These are phyloP conservation scores for Dynastes hyllus DNA, from an alignment of 2,888 invertebrate genomes.

Conservation along the genomic window DNA sequence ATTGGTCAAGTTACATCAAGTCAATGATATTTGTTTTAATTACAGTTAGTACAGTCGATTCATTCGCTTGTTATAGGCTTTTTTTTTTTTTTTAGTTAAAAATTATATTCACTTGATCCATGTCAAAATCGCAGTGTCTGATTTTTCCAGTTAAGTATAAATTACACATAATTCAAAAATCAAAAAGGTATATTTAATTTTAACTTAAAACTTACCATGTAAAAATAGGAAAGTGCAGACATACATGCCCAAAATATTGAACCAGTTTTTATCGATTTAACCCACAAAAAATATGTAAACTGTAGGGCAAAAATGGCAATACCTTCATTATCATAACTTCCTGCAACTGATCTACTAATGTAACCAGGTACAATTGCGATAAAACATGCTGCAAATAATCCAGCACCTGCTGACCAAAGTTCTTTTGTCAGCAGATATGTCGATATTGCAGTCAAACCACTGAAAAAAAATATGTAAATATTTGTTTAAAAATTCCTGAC, in stretches of 20 bases:
- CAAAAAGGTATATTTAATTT: not conserved
- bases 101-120: too few species aligned
- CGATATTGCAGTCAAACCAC: constrained; percentile 97
- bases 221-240: constrained; percentile 97
- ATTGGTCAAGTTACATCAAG: too few species aligned
- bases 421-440: constrained; percentile 98
- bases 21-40: too few species aligned
- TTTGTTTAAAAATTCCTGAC: too few species aligned
- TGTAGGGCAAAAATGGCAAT: constrained; percentile 99
- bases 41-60: too few species aligned
- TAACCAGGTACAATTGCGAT: constrained; percentile 99
- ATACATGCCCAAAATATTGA: constrained; percentile 97
- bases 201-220: constrained; percentile 85
- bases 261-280: constrained; percentile 97
- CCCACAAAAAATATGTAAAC: constrained; percentile 98
- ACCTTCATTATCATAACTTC: constrained; percentile 99
- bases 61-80: too few species aligned
- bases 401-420: constrained; percentile 96
- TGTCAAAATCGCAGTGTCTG: too few species aligned
- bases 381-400: constrained; percentile 98
- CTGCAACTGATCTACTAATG: constrained; percentile 98
- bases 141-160: too few species aligned
- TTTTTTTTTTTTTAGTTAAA: too few species aligned
- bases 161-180: not conserved
- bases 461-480: constrained; percentile 70